phyloP scores from a whole-genome alignment of 2,797 vertebrate species.

The Sebastolobus alascanus region DNA sequence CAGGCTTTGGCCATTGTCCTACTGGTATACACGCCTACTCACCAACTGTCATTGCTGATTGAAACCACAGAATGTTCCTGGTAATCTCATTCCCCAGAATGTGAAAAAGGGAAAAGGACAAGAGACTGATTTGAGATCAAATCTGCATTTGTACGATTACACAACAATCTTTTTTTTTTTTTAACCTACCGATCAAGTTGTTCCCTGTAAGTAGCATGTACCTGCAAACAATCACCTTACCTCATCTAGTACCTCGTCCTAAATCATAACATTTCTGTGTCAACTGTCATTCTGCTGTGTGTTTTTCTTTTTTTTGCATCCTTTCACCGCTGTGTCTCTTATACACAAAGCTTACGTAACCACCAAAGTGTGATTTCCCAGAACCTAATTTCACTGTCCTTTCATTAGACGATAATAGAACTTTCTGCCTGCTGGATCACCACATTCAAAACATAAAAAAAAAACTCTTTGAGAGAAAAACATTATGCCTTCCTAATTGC shows the following conservation, averaged over 20 bases:
- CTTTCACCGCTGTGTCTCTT: neutral
- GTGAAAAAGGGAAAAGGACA: conserved; percentile 30
- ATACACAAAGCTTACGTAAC: conserved; percentile 3
- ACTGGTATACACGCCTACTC: conserved; percentile 56
- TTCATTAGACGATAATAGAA: neutral
- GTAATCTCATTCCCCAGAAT: conserved; percentile 32
- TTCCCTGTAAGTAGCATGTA: neutral
- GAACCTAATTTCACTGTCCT: conserved; percentile 3
- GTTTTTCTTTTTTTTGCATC: neutral
- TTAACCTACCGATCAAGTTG: neutral
- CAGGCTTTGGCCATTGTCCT: conserved; percentile 55
- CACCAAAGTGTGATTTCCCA: conserved; percentile 5
- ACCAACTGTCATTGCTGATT: conserved; percentile 59
- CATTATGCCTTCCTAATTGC: neutral
- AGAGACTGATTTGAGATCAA: conserved; percentile 27
- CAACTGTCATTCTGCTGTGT: conserved; percentile 5
- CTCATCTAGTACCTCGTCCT: neutral
- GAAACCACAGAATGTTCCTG: conserved; percentile 50
- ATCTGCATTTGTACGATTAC: conserved; percentile 11
- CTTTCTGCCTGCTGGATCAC: neutral
- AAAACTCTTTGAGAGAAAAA: neutral
- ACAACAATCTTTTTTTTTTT: neutral
- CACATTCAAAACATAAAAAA: neutral
- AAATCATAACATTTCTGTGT: neutral
- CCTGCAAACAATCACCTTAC: conserved; percentile 3